Conservation (phyloP, 2,888 invertebrate species). For the Tethea ocularis region DNA sequence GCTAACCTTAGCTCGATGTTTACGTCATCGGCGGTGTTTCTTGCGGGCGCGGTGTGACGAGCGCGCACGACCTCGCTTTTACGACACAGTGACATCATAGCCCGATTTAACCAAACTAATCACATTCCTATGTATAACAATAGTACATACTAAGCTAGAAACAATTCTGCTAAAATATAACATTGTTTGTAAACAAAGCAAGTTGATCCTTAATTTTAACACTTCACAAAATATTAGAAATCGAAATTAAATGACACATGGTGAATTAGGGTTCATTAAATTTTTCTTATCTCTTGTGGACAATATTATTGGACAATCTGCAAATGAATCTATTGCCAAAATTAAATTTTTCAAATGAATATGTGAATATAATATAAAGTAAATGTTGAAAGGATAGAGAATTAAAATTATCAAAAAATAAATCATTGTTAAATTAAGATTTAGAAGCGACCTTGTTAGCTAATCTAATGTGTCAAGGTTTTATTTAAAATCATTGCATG, state of each 20-base stretch:
- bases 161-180: not conserved
- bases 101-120: conserved; percentile 68
- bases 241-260: not conserved
- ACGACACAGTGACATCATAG: conserved; percentile 82
- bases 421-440: conserved; percentile 12
- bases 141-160: conserved; percentile 12
- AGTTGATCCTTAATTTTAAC: not conserved
- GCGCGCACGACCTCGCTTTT: conserved; percentile 78
- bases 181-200: conserved; percentile 40
- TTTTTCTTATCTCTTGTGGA: not conserved
- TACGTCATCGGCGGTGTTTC: conserved; percentile 79
- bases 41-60: conserved; percentile 71
- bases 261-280: not conserved
- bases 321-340: too few species aligned
- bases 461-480: conserved; percentile 59
- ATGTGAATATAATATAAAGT: too few species aligned
- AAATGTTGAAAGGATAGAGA: not conserved
- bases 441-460: conserved; percentile 36
- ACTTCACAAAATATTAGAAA: not conserved
- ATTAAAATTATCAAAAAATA: not conserved
- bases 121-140: conserved; percentile 43
- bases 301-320: not conserved
- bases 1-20: conserved; percentile 76
- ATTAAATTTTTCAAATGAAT: not conserved
- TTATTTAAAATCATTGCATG: conserved; percentile 20